These are phyloP conservation scores for Lagodon rhomboides DNA, from an alignment of 2,797 vertebrate species.

Conservation along the genomic window DNA sequence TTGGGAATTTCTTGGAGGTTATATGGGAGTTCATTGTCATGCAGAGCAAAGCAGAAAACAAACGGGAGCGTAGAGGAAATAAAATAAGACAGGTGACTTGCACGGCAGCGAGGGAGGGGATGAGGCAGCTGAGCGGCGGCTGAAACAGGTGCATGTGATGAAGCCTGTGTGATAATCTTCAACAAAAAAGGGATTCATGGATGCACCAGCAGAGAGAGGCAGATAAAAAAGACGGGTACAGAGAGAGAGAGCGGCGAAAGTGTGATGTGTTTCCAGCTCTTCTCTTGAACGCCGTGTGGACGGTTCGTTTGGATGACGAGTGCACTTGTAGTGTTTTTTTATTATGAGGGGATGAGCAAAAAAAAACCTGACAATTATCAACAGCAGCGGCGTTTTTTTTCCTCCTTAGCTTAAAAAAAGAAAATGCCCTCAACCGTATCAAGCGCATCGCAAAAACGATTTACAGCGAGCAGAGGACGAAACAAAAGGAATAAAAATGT, in stretches of 20 bases:
- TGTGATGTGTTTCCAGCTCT: conserved; percentile 66
- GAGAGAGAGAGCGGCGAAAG: conserved; percentile 31
- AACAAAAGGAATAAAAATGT: conserved; percentile 69
- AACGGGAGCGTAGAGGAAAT: conserved; percentile 13
- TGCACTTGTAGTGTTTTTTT: conserved; percentile 51
- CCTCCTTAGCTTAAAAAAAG: conserved; percentile 13
- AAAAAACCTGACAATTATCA: conserved; percentile 52
- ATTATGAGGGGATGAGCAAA: conserved; percentile 47
- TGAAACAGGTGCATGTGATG: conserved; percentile 55
- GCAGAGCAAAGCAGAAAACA: conserved; percentile 50
- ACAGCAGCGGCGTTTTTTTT: neutral
- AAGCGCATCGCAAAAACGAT: conserved; percentile 58
- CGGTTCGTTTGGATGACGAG: conserved; percentile 61
- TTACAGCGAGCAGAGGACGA: conserved; percentile 46
- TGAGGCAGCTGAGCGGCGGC: conserved; percentile 27
- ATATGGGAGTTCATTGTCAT: conserved; percentile 51
- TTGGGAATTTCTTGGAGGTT: conserved; percentile 47
- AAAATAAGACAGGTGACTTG: conserved; percentile 57
- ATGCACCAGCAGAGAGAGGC: conserved; percentile 54
- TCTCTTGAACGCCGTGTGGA: conserved; percentile 44
- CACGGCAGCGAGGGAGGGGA: conserved; percentile 5
- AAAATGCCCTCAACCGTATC: conserved; percentile 49
- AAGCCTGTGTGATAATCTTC: conserved; percentile 56
- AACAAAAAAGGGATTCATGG: conserved; percentile 51
- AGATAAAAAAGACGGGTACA: conserved; percentile 44